Conservation (phyloP, 2,888 invertebrate species). For the Leptopilina drosophilae region DNA sequence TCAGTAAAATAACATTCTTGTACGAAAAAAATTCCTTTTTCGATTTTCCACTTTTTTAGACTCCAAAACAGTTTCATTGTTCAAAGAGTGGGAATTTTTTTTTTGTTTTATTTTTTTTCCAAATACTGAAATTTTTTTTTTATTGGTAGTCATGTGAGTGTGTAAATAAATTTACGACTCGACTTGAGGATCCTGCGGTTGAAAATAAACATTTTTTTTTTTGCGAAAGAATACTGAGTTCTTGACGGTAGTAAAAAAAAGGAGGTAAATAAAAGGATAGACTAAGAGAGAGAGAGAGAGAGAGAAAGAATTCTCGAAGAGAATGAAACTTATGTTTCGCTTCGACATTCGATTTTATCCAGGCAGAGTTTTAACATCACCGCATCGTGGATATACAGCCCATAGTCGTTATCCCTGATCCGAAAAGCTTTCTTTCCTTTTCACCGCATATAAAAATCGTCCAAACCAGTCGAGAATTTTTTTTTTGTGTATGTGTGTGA, state of each 20-base stretch:
- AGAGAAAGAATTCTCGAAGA: not conserved
- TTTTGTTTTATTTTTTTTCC: too few species aligned
- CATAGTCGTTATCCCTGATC: slow-evolving; percentile 30
- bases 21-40: too few species aligned
- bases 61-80: too few species aligned
- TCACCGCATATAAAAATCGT: slow-evolving; percentile 30
- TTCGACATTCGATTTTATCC: slow-evolving; percentile 37
- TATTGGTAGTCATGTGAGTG: too few species aligned
- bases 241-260: not conserved
- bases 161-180: too few species aligned
- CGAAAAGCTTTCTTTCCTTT: slow-evolving; percentile 34
- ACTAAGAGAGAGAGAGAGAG: not conserved
- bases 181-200: not conserved
- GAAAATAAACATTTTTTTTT: not conserved
- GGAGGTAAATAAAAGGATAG: not conserved
- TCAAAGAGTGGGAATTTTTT: too few species aligned
- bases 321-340: slow-evolving; percentile 32
- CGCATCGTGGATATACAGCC: not conserved
- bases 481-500: not conserved
- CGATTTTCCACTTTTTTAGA: too few species aligned
- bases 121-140: too few species aligned
- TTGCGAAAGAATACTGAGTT: not conserved
- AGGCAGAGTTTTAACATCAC: slow-evolving; percentile 11
- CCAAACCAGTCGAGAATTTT: slow-evolving; percentile 18
- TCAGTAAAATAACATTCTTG: too few species aligned